phyloP scores from a whole-genome alignment of 2,113 vertebrate species.

The Siniperca knerii region DNA sequence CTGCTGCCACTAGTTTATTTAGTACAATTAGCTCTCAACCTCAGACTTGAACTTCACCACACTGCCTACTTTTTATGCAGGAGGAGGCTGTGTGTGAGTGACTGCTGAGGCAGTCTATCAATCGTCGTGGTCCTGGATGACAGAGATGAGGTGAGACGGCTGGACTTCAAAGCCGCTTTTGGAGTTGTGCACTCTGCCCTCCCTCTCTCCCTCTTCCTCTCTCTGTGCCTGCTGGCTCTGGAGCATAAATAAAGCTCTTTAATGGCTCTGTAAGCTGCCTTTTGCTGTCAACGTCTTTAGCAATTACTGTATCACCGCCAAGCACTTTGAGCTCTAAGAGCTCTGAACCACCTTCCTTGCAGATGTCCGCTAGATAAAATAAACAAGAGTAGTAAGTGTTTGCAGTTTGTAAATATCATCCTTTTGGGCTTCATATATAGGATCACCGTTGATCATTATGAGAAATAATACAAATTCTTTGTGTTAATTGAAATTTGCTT shows the following conservation, averaged over 20 bases:
- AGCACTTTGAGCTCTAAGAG: slow-evolving; percentile 70
- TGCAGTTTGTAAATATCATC: slow-evolving; percentile 52
- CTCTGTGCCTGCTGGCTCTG: slow-evolving; percentile 67
- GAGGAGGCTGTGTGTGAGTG: slow-evolving; percentile 61
- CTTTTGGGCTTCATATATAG: slow-evolving; percentile 3
- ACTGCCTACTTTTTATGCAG: slow-evolving; percentile 51
- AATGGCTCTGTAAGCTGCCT: slow-evolving; percentile 84
- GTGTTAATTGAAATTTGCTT: slow-evolving; percentile 21
- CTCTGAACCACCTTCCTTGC: slow-evolving; percentile 71
- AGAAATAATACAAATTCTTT: not conserved
- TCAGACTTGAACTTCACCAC: slow-evolving; percentile 76
- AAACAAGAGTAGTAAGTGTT: slow-evolving; percentile 63
- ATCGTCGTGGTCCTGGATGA: slow-evolving; percentile 71
- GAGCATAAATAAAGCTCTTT: slow-evolving; percentile 85
- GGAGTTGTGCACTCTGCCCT: slow-evolving; percentile 76
- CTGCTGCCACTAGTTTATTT: slow-evolving; percentile 71
- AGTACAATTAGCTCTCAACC: slow-evolving; percentile 67
- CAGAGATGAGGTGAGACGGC: slow-evolving; percentile 82
- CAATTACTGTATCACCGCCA: slow-evolving; percentile 80
- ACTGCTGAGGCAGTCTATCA: slow-evolving; percentile 77
- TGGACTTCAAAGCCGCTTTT: slow-evolving; percentile 82
- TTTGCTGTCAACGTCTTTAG: slow-evolving; percentile 84
- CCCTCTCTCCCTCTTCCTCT: slow-evolving; percentile 69
- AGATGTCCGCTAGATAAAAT: slow-evolving; percentile 75
- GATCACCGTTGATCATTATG: slow-evolving; percentile 19